phyloP scores from a whole-genome alignment of 2,113 vertebrate genomes.

The Loxodonta africana region DNA sequence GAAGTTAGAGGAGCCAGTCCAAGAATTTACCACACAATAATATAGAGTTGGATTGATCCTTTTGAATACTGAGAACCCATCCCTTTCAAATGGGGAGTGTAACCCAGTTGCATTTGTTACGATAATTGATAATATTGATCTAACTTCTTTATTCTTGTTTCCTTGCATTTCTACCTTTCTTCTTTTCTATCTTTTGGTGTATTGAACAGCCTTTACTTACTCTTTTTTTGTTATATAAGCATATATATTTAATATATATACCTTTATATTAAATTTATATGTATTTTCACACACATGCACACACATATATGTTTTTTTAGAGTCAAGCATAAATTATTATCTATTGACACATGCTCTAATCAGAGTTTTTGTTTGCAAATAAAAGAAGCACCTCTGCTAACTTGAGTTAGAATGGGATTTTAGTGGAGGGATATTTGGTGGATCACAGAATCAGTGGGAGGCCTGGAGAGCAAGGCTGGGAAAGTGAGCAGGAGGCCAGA shows the following conservation, averaged over 20 bases:
- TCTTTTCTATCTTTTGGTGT: background rate
- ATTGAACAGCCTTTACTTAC: background rate
- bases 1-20: background rate
- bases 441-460: background rate
- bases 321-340: background rate
- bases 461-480: background rate
- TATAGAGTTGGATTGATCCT: background rate
- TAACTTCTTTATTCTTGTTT: background rate
- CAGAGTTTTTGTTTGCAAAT: background rate
- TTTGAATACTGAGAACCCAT: background rate
- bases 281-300: background rate
- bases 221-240: constrained; percentile 9
- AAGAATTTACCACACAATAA: background rate
- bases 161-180: background rate
- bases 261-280: background rate
- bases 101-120: background rate
- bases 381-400: background rate
- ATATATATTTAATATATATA: background rate
- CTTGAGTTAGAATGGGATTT: background rate
- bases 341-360: background rate
- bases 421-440: background rate
- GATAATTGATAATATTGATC: background rate
- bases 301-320: background rate
- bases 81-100: background rate
- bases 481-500: background rate